A percentile compares a stretch with the other conserved stretches of the same genome.
These are phyloP conservation scores for Clarias platycephalus DNA, from an alignment of 2,797 vertebrate genomes.

Conservation along the genomic window DNA sequence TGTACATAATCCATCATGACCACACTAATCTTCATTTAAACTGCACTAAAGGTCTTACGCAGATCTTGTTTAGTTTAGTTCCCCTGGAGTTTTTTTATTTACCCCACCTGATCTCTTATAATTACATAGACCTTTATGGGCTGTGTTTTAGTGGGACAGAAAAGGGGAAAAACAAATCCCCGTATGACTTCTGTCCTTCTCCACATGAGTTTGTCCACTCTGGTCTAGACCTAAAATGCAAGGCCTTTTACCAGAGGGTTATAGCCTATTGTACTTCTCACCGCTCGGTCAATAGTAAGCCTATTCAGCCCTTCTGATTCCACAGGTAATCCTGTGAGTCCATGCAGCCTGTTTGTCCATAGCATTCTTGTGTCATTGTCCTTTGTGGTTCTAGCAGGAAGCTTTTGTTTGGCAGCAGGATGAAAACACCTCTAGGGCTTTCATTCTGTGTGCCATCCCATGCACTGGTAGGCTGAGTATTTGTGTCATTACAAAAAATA, in stretches of 20 bases:
- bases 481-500: conserved; percentile 39
- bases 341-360: conserved; percentile 33
- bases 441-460: conserved; percentile 44
- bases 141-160: background rate
- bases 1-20: background rate
- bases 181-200: background rate
- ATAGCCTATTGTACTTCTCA: background rate
- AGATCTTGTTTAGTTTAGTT: background rate
- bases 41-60: background rate
- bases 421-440: conserved; percentile 56
- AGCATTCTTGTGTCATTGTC: conserved; percentile 45
- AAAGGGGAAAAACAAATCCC: background rate
- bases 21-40: background rate
- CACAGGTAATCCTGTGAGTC: conserved; percentile 52
- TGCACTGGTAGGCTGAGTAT: conserved; percentile 36
- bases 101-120: background rate
- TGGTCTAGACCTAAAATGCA: background rate
- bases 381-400: conserved; percentile 43
- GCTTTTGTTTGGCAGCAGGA: conserved; percentile 49
- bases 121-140: background rate
- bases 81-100: background rate
- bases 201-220: background rate
- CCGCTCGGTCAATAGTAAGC: conserved; percentile 37
- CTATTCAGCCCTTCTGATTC: conserved; percentile 45
- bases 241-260: background rate